Percentiles rank a stretch among this genome's conserved stretches.
These are phyloP conservation scores for Papilio xuthus DNA, from an alignment of 1,140 invertebrate species.

Conservation along the genomic window DNA sequence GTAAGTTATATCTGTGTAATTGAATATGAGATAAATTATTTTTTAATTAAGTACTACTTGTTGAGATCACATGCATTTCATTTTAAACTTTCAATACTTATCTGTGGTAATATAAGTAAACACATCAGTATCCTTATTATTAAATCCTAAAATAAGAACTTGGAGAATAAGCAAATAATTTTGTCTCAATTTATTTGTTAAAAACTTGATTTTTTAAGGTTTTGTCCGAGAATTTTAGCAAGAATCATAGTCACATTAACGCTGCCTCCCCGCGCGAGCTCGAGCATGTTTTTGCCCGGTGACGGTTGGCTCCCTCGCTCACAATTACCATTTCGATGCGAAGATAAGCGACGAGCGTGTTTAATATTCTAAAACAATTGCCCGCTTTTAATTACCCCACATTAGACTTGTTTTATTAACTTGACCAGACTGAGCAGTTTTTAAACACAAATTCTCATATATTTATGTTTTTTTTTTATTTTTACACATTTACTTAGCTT, in stretches of 20 bases:
- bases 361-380: slow-evolving; percentile 39
- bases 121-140: no score
- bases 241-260: slow-evolving; percentile 12
- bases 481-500: background rate
- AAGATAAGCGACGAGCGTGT: slow-evolving; percentile 51
- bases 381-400: slow-evolving; percentile 31
- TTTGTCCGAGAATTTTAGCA: background rate
- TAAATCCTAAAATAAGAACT: no score
- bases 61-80: no score
- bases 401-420: slow-evolving; percentile 33
- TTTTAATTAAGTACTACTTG: no score
- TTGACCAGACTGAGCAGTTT: background rate
- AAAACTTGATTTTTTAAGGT: no score
- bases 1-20: no score
- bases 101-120: no score
- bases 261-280: slow-evolving; percentile 41
- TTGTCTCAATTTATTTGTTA: no score
- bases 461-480: slow-evolving; percentile 6
- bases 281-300: slow-evolving; percentile 51
- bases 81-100: no score
- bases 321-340: slow-evolving; percentile 67
- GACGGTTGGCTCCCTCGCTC: slow-evolving; percentile 55
- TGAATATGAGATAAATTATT: no score
- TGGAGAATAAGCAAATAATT: no score
- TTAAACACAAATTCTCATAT: background rate